These are phyloP conservation scores for Platysternon megacephalum DNA, from an alignment of 2,113 vertebrate species.

Conservation along the genomic window DNA sequence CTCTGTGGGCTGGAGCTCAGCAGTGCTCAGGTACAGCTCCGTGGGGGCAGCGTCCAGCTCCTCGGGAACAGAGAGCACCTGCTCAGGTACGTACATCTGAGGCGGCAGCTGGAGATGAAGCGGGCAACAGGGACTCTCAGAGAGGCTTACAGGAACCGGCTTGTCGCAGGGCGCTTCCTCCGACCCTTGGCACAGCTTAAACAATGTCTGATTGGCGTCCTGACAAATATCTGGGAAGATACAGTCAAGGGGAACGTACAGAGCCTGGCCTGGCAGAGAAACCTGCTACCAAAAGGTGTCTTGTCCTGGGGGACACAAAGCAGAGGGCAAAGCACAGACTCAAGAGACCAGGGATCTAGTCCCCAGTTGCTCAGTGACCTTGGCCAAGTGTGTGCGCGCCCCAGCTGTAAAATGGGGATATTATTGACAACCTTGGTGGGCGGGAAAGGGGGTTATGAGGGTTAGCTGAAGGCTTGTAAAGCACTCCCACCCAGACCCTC, in stretches of 20 bases:
- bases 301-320: neutral
- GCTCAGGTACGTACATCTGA: conserved; percentile 92
- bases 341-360: neutral
- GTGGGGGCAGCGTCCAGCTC: conserved; percentile 83
- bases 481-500: neutral
- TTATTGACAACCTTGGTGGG: fast-evolving
- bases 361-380: neutral
- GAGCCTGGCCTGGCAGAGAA: neutral
- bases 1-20: conserved; percentile 97
- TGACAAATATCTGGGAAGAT: conserved; percentile 90
- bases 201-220: conserved; percentile 92
- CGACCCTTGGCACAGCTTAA: conserved; percentile 91
- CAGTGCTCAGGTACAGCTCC: conserved; percentile 94
- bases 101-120: conserved; percentile 92
- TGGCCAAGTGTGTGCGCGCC: fast-evolving
- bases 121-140: conserved; percentile 91
- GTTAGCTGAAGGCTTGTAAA: neutral
- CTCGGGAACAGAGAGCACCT: conserved; percentile 84
- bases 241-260: conserved; percentile 76
- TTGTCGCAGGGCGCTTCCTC: conserved; percentile 92
- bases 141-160: conserved; percentile 90
- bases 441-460: neutral
- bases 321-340: neutral
- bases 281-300: fast-evolving
- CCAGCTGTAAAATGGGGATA: neutral